phyloP scores from a whole-genome alignment of 92 coral and sea anemone species.

The Palythoa grandiflora region DNA sequence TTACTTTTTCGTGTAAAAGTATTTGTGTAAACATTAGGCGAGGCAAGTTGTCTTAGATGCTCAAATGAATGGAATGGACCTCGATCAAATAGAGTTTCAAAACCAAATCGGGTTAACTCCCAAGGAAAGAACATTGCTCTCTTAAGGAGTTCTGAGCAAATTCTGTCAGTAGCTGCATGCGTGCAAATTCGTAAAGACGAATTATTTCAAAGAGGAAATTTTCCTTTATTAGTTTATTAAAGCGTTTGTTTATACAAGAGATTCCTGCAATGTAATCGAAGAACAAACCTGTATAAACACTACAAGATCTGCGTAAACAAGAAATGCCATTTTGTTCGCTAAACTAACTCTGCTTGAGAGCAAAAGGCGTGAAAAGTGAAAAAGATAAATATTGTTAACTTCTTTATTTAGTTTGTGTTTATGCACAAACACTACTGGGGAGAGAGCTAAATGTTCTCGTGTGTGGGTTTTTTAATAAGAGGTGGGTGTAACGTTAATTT shows the following conservation, averaged over 20 bases:
- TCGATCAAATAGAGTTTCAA: background rate
- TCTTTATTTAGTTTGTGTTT: constrained; percentile 48
- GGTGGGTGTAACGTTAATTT: constrained; percentile 31
- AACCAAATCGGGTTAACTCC: constrained; percentile 20
- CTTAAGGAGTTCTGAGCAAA: background rate
- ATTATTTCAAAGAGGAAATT: background rate
- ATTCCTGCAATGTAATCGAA: constrained; percentile 24
- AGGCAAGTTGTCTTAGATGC: constrained; percentile 16
- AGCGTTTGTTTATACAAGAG: constrained; percentile 32
- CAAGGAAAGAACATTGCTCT: background rate
- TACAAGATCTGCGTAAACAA: constrained; percentile 14
- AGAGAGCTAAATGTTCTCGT: constrained; percentile 17
- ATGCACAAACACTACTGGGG: constrained; percentile 20
- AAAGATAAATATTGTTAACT: constrained; percentile 27
- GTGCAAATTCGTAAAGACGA: background rate
- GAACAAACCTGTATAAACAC: constrained; percentile 37
- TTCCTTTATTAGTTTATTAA: constrained; percentile 2
- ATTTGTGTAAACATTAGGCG: constrained; percentile 9
- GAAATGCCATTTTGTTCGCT: background rate
- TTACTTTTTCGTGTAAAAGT: constrained; percentile 7
- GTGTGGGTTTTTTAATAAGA: constrained; percentile 28
- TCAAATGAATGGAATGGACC: background rate
- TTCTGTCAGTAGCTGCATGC: background rate
- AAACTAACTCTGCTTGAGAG: constrained; percentile 37
- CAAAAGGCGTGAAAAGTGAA: constrained; percentile 18